Evolutionary conservation across 2,113 vertebrate genomes (phyloP).

Genomic region (Menidia beryllina): DNA sequence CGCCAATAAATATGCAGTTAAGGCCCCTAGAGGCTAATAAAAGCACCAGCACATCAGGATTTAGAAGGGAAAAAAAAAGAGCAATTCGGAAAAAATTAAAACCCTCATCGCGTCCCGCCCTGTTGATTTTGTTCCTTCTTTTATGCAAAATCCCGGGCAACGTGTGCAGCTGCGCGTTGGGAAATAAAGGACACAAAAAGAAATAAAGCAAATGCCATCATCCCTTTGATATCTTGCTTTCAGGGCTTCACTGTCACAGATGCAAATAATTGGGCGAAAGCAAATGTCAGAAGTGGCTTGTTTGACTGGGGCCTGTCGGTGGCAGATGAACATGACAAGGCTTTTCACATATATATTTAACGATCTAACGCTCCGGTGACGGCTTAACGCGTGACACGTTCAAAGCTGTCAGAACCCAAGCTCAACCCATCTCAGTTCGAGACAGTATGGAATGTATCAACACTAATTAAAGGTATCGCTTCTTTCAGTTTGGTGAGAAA

Average conservation of each 20-base stretch:
- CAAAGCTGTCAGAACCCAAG: constrained; percentile 28
- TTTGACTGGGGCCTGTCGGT: constrained; percentile 31
- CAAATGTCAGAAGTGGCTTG: constrained; percentile 56
- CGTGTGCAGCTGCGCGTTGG: not conserved
- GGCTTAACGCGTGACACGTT: constrained; percentile 46
- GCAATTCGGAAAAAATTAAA: constrained; percentile 1
- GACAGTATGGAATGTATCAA: not conserved
- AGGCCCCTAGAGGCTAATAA: not conserved
- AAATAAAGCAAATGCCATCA: constrained; percentile 17
- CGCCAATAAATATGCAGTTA: constrained; percentile 29
- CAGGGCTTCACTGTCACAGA: not conserved
- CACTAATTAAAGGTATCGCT: not conserved
- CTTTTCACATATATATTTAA: constrained; percentile 7
- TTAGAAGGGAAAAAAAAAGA: not conserved
- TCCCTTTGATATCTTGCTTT: not conserved
- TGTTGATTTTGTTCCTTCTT: no score
- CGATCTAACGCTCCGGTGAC: constrained; percentile 8
- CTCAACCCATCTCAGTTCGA: not conserved
- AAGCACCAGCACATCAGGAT: no score
- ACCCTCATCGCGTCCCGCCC: not conserved
- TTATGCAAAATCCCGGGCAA: no score
- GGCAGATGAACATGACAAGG: constrained; percentile 34
- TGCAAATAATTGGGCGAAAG: constrained; percentile 53
- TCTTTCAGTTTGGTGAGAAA: no score
- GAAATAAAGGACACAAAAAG: not conserved